phyloP scores from a whole-genome alignment of 2,113 vertebrate genomes.

The Himantopus leucocephalus region DNA sequence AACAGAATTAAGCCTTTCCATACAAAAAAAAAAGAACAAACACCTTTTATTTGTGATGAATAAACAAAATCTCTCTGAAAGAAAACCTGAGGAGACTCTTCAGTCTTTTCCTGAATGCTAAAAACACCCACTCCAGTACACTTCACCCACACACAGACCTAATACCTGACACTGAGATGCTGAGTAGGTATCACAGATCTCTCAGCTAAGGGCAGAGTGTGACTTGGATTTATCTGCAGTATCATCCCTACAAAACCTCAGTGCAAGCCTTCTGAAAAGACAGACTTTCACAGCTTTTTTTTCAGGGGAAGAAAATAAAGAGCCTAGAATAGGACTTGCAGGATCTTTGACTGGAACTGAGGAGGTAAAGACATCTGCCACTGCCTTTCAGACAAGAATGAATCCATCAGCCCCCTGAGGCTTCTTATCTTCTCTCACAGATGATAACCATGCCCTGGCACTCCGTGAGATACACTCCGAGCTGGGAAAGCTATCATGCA shows the following conservation, averaged over 20 bases:
- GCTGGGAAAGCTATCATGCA: not conserved
- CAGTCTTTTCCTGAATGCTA: not conserved
- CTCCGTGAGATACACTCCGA: not conserved
- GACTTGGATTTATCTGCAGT: conserved; percentile 12
- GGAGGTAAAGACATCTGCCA: not conserved
- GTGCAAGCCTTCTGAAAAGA: not conserved
- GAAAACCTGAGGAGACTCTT: not conserved
- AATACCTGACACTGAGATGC: not conserved
- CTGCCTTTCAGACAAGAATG: not conserved
- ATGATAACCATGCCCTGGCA: not conserved
- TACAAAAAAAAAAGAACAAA: not conserved
- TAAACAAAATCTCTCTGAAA: not conserved
- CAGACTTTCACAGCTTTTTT: not conserved
- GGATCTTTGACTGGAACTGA: not conserved
- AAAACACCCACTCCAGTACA: not conserved
- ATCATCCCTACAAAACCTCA: not conserved
- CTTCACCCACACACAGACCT: conserved; percentile 38
- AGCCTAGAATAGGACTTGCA: conserved; percentile 4
- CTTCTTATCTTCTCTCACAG: not conserved
- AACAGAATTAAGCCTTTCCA: not conserved
- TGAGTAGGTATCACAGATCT: conserved; percentile 21
- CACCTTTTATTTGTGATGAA: not conserved
- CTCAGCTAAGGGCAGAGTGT: not conserved
- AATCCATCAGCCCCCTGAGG: not conserved
- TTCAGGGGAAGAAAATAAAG: not conserved